phyloP scores from a whole-genome alignment of 2,797 vertebrate species.

The Adrianichthys oophorus region DNA sequence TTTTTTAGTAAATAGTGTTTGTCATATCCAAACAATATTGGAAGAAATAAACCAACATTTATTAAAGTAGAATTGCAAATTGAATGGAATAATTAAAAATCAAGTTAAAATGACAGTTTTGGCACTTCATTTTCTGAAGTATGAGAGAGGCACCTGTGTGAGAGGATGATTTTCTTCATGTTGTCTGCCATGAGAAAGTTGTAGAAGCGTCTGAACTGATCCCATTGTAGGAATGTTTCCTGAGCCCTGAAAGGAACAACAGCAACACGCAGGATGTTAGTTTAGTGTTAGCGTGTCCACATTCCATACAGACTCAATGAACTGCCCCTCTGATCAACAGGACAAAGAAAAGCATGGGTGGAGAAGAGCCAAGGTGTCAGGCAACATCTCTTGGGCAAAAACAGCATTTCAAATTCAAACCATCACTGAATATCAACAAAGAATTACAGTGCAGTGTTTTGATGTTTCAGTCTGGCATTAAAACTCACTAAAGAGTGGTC shows the following conservation, averaged over 20 bases:
- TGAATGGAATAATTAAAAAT: no score
- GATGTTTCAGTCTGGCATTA: no score
- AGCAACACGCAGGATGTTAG: slow-evolving; percentile 56
- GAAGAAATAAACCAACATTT: no score
- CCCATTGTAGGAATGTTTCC: slow-evolving; percentile 98
- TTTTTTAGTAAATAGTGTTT: no score
- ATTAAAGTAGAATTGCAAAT: no score
- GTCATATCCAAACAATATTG: no score
- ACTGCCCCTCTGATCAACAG: slow-evolving; percentile 51
- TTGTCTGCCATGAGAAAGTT: slow-evolving; percentile 99
- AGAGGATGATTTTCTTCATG: slow-evolving; percentile 99
- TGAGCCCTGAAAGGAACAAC: slow-evolving; percentile 83
- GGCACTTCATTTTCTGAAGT: no score
- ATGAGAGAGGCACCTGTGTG: slow-evolving; percentile 85
- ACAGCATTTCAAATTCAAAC: slow-evolving; percentile 17
- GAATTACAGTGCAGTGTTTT: background rate
- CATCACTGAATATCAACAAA: slow-evolving; percentile 15
- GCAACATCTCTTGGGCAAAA: slow-evolving; percentile 27
- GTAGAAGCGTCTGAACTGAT: slow-evolving; percentile 95
- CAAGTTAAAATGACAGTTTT: no score
- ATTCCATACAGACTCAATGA: slow-evolving; percentile 47
- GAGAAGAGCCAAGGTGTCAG: slow-evolving; percentile 18
- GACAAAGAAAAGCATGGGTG: slow-evolving; percentile 41
- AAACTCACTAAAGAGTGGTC: background rate
- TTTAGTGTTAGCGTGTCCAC: slow-evolving; percentile 34